These are phyloP conservation scores for Cherax destructor DNA, from an alignment of 1,140 invertebrate genomes.

Conservation along the genomic window DNA sequence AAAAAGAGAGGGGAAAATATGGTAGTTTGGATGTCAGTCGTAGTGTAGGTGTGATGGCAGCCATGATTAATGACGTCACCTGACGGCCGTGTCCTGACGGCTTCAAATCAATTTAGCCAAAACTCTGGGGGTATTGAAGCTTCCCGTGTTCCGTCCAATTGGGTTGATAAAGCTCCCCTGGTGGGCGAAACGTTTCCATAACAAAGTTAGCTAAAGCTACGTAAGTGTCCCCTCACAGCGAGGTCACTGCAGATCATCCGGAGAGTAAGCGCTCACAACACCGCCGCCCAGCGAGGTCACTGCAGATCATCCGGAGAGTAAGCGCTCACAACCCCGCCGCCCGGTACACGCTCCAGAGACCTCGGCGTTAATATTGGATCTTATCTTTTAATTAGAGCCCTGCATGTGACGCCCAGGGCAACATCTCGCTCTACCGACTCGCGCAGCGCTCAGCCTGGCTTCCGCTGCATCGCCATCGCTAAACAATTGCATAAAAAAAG, in stretches of 20 bases:
- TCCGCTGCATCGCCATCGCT: background rate
- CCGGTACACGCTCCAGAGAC: background rate
- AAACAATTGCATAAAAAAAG: background rate
- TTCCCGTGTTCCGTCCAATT: too few species aligned
- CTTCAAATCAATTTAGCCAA: too few species aligned
- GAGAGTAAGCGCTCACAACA: conserved; percentile 30
- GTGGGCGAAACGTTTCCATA: too few species aligned
- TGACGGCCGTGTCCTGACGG: too few species aligned
- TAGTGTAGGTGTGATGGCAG: too few species aligned
- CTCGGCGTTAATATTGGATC: background rate
- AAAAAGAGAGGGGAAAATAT: too few species aligned
- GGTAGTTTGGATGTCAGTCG: too few species aligned
- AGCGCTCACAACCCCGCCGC: conserved; percentile 10
- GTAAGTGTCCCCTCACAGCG: background rate
- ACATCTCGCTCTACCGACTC: conserved; percentile 10
- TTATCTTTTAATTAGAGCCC: conserved; percentile 24
- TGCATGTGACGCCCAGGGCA: conserved; percentile 18
- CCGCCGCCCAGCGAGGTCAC: background rate
- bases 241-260: background rate
- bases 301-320: conserved; percentile 7
- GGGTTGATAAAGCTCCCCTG: too few species aligned
- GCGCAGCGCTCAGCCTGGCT: background rate
- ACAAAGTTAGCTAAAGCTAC: too few species aligned
- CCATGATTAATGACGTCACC: too few species aligned
- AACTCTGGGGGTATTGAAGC: too few species aligned